Percentiles rank a stretch among this genome's conserved stretches.
Evolutionary conservation across 2,888 invertebrate genomes (phyloP).

Genomic region (Dryococelus australis): DNA sequence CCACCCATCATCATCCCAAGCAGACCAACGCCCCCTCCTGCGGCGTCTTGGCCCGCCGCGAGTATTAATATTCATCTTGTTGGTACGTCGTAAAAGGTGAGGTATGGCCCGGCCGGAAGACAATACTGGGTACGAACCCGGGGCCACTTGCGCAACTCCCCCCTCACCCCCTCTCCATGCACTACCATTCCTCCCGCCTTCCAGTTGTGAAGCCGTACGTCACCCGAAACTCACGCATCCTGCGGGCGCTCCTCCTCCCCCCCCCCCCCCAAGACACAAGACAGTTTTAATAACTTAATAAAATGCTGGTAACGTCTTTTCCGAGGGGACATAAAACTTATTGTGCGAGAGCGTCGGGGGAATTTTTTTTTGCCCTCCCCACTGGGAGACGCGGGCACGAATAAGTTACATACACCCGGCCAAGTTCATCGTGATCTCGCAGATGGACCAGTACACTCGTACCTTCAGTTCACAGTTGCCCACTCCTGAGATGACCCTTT

Average conservation of each 20-base stretch:
- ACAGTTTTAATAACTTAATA: conserved; percentile 31
- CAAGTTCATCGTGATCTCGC: not conserved
- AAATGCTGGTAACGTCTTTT: conserved; percentile 24
- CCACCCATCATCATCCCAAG: not conserved
- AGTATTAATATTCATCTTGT: conserved; percentile 11
- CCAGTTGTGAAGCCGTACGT: not conserved
- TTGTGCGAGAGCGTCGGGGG: not conserved
- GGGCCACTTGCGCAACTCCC: not conserved
- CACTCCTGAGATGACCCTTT: no score
- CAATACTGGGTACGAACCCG: not conserved
- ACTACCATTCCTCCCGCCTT: not conserved
- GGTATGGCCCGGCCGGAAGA: not conserved
- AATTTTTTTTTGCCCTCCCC: not conserved
- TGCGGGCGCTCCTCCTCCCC: no score
- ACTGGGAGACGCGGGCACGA: no score
- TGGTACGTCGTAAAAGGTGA: conserved; percentile 7
- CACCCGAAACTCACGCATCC: not conserved
- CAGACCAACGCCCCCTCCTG: not conserved
- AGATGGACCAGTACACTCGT: no score
- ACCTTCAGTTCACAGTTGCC: no score
- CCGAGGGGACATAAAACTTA: conserved; percentile 25
- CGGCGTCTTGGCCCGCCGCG: no score
- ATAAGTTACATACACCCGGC: not conserved
- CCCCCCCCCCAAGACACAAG: not conserved
- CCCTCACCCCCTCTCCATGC: not conserved